Conservation (phyloP, 35 echinoderm and acorn worm genomes). For the Acanthaster planci region DNA sequence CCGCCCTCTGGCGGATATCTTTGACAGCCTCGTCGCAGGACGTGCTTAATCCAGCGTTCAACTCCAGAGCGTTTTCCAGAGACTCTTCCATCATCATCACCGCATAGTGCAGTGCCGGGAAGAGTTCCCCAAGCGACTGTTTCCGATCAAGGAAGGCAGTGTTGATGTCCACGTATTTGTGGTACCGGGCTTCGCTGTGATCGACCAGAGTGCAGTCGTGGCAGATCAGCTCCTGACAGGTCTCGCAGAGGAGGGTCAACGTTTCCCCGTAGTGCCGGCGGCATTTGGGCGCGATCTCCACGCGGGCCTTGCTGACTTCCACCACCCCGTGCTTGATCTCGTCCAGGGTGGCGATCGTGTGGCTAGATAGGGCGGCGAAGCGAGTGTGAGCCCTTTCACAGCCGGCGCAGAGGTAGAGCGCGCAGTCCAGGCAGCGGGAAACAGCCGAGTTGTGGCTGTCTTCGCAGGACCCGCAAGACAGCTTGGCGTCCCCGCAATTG, state of each 20-base stretch:
- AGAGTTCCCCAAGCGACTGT: constrained; percentile 11
- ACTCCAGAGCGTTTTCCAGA: neutral
- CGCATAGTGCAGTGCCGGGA: neutral
- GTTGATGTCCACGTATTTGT: neutral
- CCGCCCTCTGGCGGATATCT: neutral
- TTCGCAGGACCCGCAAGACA: constrained; percentile 26
- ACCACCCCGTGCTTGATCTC: constrained; percentile 13
- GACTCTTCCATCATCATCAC: constrained; percentile 4
- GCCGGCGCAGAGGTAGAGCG: constrained; percentile 22
- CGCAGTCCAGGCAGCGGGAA: neutral
- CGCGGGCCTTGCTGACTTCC: neutral
- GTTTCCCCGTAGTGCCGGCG: neutral
- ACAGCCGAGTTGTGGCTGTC: neutral
- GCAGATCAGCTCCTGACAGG: constrained; percentile 10
- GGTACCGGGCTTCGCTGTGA: neutral
- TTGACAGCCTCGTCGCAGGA: neutral
- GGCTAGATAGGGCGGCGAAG: neutral
- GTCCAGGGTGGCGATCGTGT: constrained; percentile 16
- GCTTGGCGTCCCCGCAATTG: neutral
- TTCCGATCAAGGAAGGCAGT: neutral
- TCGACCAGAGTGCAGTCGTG: constrained; percentile 7
- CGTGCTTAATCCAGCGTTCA: neutral
- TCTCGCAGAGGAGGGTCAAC: constrained; percentile 29
- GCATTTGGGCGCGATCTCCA: neutral
- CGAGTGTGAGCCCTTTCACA: neutral